A percentile compares a stretch with the other conserved stretches of the same genome.
Conservation (phyloP, 1,140 invertebrate genomes). For the Trachymyrmex septentrionalis region DNA sequence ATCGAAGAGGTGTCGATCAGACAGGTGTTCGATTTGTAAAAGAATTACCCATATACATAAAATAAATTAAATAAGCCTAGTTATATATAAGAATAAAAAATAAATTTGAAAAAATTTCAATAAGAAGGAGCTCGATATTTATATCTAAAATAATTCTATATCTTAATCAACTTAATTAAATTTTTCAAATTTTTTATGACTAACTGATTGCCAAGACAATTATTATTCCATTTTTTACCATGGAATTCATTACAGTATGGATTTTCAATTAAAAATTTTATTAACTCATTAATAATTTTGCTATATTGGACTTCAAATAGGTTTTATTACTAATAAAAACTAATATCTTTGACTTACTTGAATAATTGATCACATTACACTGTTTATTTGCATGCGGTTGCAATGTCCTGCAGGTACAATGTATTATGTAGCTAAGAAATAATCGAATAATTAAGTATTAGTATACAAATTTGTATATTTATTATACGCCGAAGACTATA, state of each 20-base stretch:
- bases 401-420: too few relatives aligned
- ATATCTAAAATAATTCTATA: neutral
- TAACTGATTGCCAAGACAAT: neutral
- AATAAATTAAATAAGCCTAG: neutral
- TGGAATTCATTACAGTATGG: neutral
- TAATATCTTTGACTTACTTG: neutral
- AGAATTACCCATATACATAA: too few relatives aligned
- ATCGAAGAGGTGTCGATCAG: too few relatives aligned
- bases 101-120: neutral
- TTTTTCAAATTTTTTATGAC: neutral
- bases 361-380: conserved; percentile 40
- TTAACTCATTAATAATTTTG: neutral
- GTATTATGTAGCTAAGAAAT: neutral
- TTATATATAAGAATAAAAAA: neutral
- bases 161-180: neutral
- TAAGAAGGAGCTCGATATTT: neutral
- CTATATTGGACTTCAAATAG: neutral
- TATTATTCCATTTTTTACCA: neutral
- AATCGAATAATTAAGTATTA: conserved; percentile 17
- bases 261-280: neutral
- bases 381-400: neutral
- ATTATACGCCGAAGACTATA: neutral
- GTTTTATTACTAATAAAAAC: conserved; percentile 15
- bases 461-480: neutral
- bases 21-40: too few relatives aligned